Conservation (phyloP, 2,888 invertebrate species). For the Athalia circularis region DNA sequence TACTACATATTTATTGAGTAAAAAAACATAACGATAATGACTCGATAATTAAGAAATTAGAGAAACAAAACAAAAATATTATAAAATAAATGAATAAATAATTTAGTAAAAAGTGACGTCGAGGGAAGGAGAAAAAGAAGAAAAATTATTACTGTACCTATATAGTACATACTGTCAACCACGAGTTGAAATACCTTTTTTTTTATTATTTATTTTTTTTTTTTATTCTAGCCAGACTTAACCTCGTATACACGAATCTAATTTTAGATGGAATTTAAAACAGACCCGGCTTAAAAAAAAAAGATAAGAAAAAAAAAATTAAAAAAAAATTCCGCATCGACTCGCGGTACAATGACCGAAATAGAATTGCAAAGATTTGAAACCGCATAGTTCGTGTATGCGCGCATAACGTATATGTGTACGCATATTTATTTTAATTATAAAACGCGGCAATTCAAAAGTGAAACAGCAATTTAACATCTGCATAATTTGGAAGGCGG, state of each 20-base stretch:
- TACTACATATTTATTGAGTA: too few species aligned
- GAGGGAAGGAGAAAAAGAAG: background rate
- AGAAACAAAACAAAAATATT: too few species aligned
- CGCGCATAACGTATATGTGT: too few species aligned
- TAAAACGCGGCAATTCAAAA: constrained; percentile 9
- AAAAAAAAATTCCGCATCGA: constrained; percentile 29
- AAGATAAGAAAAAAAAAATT: too few species aligned
- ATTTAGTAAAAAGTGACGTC: too few species aligned
- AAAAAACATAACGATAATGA: too few species aligned
- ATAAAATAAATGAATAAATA: too few species aligned
- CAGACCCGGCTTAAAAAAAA: constrained; percentile 4
- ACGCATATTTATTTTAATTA: constrained; percentile 7
- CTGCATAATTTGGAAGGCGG: constrained; percentile 5
- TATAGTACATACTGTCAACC: background rate
- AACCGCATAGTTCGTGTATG: background rate
- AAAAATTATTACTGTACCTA: background rate
- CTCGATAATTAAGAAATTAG: too few species aligned
- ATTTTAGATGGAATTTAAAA: constrained; percentile 33
- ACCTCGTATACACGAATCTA: constrained; percentile 28
- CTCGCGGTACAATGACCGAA: constrained; percentile 27
- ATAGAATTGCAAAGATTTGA: constrained; percentile 34
- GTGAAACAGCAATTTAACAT: constrained; percentile 15
- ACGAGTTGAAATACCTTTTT: constrained; percentile 4
- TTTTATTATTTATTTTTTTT: background rate
- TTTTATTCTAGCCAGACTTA: background rate